Conservation (phyloP, 1,140 invertebrate species). For the Orussus abietinus region DNA sequence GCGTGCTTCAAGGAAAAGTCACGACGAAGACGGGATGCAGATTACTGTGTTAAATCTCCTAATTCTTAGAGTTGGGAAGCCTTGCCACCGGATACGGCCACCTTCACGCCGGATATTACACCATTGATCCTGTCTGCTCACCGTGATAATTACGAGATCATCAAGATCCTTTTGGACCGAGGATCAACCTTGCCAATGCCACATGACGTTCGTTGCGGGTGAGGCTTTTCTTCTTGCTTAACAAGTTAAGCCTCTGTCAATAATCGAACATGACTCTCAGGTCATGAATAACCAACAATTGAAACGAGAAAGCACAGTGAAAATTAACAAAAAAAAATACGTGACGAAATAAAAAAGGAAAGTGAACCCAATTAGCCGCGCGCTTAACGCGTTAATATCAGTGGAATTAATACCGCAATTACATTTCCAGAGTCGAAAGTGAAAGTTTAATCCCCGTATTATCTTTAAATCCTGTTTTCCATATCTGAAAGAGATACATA, state of each 20-base stretch:
- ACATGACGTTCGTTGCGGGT: conserved; percentile 75
- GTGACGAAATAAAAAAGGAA: too few relatives aligned
- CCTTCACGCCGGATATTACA: conserved; percentile 95
- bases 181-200: conserved; percentile 84
- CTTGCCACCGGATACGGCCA: conserved; percentile 81
- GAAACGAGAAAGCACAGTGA: too few relatives aligned
- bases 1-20: background rate
- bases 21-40: background rate
- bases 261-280: background rate
- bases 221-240: conserved; percentile 14
- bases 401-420: too few relatives aligned
- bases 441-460: too few relatives aligned
- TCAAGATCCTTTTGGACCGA: conserved; percentile 92
- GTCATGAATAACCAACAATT: too few relatives aligned
- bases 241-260: background rate
- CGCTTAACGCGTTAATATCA: too few relatives aligned
- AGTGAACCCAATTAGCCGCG: too few relatives aligned
- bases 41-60: background rate
- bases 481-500: too few relatives aligned
- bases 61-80: conserved; percentile 84
- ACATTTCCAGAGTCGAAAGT: too few relatives aligned
- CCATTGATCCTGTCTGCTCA: conserved; percentile 94
- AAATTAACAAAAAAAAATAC: too few relatives aligned
- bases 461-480: too few relatives aligned
- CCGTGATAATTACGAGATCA: conserved; percentile 97